These are phyloP conservation scores for Cyclopterus lumpus DNA, from an alignment of 2,797 vertebrate species.

Conservation along the genomic window DNA sequence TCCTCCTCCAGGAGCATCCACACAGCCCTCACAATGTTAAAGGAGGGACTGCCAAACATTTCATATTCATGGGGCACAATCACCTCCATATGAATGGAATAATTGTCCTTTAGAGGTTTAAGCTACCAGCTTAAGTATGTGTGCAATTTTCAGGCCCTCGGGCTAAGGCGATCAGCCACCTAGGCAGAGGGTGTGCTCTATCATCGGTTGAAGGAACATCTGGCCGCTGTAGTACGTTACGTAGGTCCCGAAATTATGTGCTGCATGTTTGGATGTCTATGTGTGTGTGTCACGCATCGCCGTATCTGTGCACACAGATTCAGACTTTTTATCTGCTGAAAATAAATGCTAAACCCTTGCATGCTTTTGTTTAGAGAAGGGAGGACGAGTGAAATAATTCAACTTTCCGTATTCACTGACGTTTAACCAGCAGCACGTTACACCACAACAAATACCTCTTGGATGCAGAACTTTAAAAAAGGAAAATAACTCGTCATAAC, in stretches of 20 bases:
- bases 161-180: conserved; percentile 59
- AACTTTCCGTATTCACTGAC: background rate
- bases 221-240: background rate
- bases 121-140: conserved; percentile 70
- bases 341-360: conserved; percentile 30
- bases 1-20: conserved; percentile 67
- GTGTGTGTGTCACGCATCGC: background rate
- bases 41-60: conserved; percentile 73
- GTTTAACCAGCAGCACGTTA: background rate
- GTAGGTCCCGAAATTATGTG: background rate
- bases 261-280: background rate
- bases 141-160: conserved; percentile 57
- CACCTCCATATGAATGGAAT: conserved; percentile 82
- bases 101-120: conserved; percentile 80
- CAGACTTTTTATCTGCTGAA: conserved; percentile 3
- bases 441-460: background rate
- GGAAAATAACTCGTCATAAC: background rate
- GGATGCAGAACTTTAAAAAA: background rate
- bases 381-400: conserved; percentile 19
- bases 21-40: conserved; percentile 69
- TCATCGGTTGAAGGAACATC: conserved; percentile 27
- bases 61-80: conserved; percentile 84
- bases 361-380: conserved; percentile 48
- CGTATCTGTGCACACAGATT: background rate
- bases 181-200: conserved; percentile 45